These are phyloP conservation scores for Buceros bicornis DNA, from an alignment of 2,797 vertebrate species.

Conservation along the genomic window DNA sequence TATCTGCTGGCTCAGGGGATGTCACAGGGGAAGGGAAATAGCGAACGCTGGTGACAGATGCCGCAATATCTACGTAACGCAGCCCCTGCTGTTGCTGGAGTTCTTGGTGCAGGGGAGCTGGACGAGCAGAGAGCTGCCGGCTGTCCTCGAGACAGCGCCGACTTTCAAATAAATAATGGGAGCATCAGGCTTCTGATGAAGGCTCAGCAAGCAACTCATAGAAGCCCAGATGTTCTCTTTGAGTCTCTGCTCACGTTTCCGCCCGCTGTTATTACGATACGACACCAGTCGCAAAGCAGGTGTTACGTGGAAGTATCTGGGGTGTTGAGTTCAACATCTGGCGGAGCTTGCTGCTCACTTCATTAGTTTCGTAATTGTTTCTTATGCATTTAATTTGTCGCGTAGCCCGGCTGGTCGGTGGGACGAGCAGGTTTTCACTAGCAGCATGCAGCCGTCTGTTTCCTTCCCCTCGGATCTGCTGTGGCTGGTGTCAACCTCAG, in stretches of 20 bases:
- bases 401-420: not conserved
- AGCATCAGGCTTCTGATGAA: not conserved
- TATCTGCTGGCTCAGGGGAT: not conserved
- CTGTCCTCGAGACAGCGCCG: not conserved
- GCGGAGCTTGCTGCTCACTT: not conserved
- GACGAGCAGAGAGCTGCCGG: not conserved
- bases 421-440: not conserved
- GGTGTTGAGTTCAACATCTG: not conserved
- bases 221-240: not conserved
- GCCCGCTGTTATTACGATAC: rapidly evolving
- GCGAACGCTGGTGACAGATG: not conserved
- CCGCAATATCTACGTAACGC: not conserved
- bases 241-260: rapidly evolving
- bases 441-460: rapidly evolving
- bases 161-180: not conserved
- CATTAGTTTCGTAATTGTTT: not conserved
- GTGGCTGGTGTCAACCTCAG: not conserved
- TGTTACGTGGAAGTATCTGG: not conserved
- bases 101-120: not conserved
- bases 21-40: not conserved
- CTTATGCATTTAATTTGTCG: not conserved
- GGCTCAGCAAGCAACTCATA: not conserved
- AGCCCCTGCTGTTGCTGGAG: not conserved
- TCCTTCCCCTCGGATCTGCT: no score
- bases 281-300: not conserved